phyloP scores from a whole-genome alignment of 1,140 invertebrate genomes.

The Bombus consobrinus region DNA sequence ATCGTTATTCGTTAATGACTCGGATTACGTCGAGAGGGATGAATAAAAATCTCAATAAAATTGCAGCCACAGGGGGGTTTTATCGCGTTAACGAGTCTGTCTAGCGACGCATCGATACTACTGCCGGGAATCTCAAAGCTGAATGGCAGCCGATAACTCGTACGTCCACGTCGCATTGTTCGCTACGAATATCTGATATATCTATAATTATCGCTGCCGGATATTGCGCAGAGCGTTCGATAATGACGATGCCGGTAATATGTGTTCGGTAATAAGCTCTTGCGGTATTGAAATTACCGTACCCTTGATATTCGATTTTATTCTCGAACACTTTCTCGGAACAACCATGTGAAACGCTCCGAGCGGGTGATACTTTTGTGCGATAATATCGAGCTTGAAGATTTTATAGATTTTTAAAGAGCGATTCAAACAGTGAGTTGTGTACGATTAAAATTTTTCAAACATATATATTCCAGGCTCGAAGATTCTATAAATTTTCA shows the following conservation, averaged over 20 bases:
- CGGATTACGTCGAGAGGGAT: constrained; percentile 22
- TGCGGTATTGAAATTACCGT: constrained; percentile 32
- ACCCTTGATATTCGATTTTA: not conserved
- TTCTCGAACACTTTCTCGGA: not conserved
- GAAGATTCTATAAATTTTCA: too few species aligned
- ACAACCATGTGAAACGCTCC: not conserved
- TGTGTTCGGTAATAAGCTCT: constrained; percentile 32
- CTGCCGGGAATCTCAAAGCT: constrained; percentile 3
- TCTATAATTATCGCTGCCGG: constrained; percentile 49
- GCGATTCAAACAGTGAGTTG: too few species aligned
- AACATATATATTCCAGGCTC: not conserved
- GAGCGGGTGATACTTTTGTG: too few species aligned
- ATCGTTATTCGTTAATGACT: constrained; percentile 42
- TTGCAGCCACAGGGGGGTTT: not conserved
- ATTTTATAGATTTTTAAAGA: not conserved
- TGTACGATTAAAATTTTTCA: not conserved
- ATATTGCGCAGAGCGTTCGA: constrained; percentile 39
- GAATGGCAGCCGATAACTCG: constrained; percentile 53
- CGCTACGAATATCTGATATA: constrained; percentile 37
- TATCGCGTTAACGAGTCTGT: constrained; percentile 36
- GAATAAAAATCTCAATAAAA: constrained; percentile 56
- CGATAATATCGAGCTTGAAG: too few species aligned
- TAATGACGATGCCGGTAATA: constrained; percentile 31
- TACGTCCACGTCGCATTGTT: constrained; percentile 36
- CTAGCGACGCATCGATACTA: not conserved